These are phyloP conservation scores for Lepetodrilus schrolli DNA, from an alignment of 2,888 invertebrate genomes.

Conservation along the genomic window DNA sequence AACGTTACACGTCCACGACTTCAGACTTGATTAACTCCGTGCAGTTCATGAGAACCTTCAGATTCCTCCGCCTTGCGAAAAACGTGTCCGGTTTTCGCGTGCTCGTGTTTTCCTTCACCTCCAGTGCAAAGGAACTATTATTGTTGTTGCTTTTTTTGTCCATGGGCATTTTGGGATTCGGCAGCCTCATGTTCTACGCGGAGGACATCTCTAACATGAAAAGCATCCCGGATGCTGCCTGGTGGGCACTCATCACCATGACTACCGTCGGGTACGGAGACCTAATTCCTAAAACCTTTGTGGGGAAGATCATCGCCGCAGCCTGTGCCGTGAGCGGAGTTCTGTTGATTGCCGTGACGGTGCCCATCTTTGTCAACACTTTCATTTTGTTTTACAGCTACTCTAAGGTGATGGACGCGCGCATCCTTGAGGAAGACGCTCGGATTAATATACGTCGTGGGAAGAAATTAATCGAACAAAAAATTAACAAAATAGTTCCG, in stretches of 20 bases:
- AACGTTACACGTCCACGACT: constrained; percentile 50
- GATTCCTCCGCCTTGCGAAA: constrained; percentile 58
- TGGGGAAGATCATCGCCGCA: constrained; percentile 56
- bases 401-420: background rate
- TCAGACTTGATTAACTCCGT: constrained; percentile 55
- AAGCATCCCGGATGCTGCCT: constrained; percentile 63
- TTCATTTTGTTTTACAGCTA: constrained; percentile 62
- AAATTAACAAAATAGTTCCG: too few species aligned
- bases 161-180: constrained; percentile 18
- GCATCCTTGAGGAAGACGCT: background rate
- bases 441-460: too few species aligned
- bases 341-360: constrained; percentile 61
- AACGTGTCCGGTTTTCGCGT: constrained; percentile 64
- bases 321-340: constrained; percentile 62
- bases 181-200: constrained; percentile 43
- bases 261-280: constrained; percentile 71
- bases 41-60: constrained; percentile 58
- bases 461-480: too few species aligned
- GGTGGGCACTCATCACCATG: constrained; percentile 70
- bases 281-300: constrained; percentile 50
- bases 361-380: constrained; percentile 69
- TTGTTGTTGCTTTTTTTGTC: constrained; percentile 35
- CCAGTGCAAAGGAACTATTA: constrained; percentile 43
- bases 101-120: constrained; percentile 58
- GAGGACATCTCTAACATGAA: constrained; percentile 52